These are phyloP conservation scores for Triplophysa tibetana DNA, from an alignment of 2,113 vertebrate genomes.

Conservation along the genomic window DNA sequence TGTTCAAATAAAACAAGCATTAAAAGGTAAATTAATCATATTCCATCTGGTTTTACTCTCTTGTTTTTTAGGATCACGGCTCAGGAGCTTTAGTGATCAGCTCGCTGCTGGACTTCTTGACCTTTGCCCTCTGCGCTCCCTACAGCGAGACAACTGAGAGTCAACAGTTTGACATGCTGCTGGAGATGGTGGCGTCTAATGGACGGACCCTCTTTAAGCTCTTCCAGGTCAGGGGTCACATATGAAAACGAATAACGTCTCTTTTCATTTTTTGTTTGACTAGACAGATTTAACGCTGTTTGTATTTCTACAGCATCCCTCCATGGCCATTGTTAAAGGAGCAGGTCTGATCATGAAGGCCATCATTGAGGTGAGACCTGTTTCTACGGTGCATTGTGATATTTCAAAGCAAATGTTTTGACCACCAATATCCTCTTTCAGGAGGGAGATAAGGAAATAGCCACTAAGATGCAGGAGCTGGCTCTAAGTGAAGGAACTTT, in stretches of 20 bases:
- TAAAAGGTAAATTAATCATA: background rate
- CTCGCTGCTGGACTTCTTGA: constrained; percentile 97
- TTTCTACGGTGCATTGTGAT: background rate
- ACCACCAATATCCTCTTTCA: constrained; percentile 56
- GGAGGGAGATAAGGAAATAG: constrained; percentile 99
- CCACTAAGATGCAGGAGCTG: constrained; percentile 98
- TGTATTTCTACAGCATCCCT: constrained; percentile 84
- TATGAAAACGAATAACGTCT: too few relatives aligned
- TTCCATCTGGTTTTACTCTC: background rate
- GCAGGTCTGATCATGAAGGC: constrained; percentile 99
- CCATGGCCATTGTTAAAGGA: constrained; percentile 98
- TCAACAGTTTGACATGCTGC: constrained; percentile 98
- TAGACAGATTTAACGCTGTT: background rate
- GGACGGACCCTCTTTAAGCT: constrained; percentile 96
- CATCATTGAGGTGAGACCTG: constrained; percentile 91
- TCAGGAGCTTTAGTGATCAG: constrained; percentile 98
- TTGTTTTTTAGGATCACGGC: constrained; percentile 85
- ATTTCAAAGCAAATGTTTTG: background rate
- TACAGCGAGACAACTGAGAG: constrained; percentile 98
- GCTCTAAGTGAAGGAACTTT: constrained; percentile 97
- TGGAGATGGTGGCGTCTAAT: constrained; percentile 95
- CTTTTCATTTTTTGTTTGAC: too few relatives aligned
- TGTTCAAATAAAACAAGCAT: background rate
- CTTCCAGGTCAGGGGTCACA: constrained; percentile 83
- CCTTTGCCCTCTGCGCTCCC: constrained; percentile 97